Percentiles rank a stretch among this genome's conserved stretches.
phyloP scores from a whole-genome alignment of 1,140 invertebrate species.

The Calosoma granatense region DNA sequence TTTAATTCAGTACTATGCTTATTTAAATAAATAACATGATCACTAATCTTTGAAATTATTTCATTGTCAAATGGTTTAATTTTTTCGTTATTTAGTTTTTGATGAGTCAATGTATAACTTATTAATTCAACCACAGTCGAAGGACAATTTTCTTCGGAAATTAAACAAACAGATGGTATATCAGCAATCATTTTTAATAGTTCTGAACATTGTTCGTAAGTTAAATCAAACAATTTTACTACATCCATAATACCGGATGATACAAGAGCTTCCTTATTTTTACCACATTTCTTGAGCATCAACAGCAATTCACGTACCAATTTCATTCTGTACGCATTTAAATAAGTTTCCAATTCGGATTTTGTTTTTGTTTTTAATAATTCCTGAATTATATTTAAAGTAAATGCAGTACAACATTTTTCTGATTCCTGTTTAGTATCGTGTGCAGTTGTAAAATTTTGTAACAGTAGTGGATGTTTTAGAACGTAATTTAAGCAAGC shows the following conservation, averaged over 20 bases:
- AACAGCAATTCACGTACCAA: constrained; percentile 34
- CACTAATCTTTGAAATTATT: constrained; percentile 26
- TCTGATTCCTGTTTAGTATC: constrained; percentile 33
- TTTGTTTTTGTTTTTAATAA: constrained; percentile 29
- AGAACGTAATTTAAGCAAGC: constrained; percentile 29
- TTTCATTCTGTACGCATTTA: constrained; percentile 38
- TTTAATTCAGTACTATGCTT: constrained; percentile 31
- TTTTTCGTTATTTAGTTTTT: constrained; percentile 31
- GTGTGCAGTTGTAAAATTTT: constrained; percentile 41
- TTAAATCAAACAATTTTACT: constrained; percentile 9
- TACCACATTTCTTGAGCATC: constrained; percentile 31
- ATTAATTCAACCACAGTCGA: constrained; percentile 34
- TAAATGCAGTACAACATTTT: constrained; percentile 35
- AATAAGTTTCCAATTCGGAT: constrained; percentile 28
- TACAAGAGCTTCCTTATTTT: not conserved
- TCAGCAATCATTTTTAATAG: constrained; percentile 4
- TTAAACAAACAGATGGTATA: constrained; percentile 16
- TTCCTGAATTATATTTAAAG: constrained; percentile 34
- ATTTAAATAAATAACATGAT: not conserved
- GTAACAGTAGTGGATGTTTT: constrained; percentile 41
- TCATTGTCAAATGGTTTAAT: constrained; percentile 25
- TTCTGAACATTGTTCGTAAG: constrained; percentile 10
- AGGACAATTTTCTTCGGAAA: constrained; percentile 36
- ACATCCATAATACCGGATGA: not conserved
- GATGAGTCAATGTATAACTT: constrained; percentile 25